Evolutionary conservation across 2,113 vertebrate species (phyloP).

Genomic region (Corythoichthys intestinalis): DNA sequence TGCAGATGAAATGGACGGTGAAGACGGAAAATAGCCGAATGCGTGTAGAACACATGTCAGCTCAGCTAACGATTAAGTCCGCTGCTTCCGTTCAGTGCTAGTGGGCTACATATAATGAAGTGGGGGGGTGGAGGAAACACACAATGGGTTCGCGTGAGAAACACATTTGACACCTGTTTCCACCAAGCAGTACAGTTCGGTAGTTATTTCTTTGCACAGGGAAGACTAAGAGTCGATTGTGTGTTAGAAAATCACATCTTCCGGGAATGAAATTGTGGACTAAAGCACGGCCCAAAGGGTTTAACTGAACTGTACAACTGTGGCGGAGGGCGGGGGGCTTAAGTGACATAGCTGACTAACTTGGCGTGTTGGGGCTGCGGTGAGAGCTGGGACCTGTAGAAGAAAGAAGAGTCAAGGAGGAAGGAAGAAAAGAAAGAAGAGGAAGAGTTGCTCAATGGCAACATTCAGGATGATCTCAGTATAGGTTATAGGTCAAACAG

Average conservation of each 20-base stretch:
- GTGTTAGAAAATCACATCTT: background rate
- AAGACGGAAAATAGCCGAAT: slow-evolving; percentile 40
- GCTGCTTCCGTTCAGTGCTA: slow-evolving; percentile 36
- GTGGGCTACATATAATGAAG: slow-evolving; percentile 50
- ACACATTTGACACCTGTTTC: slow-evolving; percentile 59
- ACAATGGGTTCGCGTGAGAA: slow-evolving; percentile 42
- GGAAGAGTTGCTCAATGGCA: slow-evolving; percentile 61
- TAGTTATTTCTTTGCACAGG: background rate
- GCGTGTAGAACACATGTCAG: slow-evolving; percentile 39
- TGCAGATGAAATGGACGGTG: slow-evolving; percentile 51
- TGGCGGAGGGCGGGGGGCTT: background rate
- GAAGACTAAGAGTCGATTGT: background rate
- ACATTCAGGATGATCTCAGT: slow-evolving; percentile 15
- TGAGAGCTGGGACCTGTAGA: slow-evolving; percentile 93
- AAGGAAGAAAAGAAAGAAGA: slow-evolving; percentile 37
- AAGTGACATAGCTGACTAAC: slow-evolving; percentile 85
- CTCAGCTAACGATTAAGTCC: slow-evolving; percentile 43
- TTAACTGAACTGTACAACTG: slow-evolving; percentile 1
- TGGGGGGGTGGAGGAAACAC: slow-evolving; percentile 12
- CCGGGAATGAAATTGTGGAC: background rate
- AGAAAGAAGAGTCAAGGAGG: slow-evolving; percentile 78
- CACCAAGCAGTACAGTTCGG: slow-evolving; percentile 1
- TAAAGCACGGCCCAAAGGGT: background rate
- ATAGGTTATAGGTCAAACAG: too few relatives aligned
- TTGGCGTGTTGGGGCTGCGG: slow-evolving; percentile 97